phyloP scores from a whole-genome alignment of 2,888 invertebrate genomes.

The Polydrusus cervinus region DNA sequence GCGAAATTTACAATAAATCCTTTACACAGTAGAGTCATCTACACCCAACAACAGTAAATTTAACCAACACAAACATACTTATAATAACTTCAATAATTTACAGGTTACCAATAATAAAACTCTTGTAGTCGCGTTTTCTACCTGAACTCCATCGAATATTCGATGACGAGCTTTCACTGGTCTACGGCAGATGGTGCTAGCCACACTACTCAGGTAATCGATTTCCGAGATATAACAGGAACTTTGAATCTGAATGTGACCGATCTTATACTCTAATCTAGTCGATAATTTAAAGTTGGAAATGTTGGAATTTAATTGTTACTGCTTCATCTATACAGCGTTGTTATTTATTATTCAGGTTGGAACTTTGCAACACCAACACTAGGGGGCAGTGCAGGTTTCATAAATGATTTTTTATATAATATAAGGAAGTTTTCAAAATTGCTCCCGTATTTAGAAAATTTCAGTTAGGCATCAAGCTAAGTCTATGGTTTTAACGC shows the following conservation, averaged over 20 bases:
- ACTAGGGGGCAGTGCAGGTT: neutral
- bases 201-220: neutral
- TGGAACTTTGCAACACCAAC: neutral
- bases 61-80: too few species aligned
- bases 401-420: too few species aligned
- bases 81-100: neutral
- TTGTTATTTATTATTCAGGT: neutral
- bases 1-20: too few species aligned
- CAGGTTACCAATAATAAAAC: neutral
- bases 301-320: neutral
- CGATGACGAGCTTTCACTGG: neutral
- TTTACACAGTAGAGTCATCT: too few species aligned
- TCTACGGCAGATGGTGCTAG: neutral
- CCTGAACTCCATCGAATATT: too few species aligned
- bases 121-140: too few species aligned
- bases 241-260: neutral
- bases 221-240: neutral
- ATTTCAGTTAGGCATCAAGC: too few species aligned
- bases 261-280: neutral
- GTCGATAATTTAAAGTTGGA: neutral
- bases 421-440: too few species aligned
- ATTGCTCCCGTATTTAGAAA: too few species aligned
- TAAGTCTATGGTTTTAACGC: too few species aligned
- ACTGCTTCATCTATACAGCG: neutral
- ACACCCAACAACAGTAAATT: too few species aligned